Base-by-base conservation (phyloP, 2,113 vertebrate species). In the Montifringilla adamsi region DNA sequence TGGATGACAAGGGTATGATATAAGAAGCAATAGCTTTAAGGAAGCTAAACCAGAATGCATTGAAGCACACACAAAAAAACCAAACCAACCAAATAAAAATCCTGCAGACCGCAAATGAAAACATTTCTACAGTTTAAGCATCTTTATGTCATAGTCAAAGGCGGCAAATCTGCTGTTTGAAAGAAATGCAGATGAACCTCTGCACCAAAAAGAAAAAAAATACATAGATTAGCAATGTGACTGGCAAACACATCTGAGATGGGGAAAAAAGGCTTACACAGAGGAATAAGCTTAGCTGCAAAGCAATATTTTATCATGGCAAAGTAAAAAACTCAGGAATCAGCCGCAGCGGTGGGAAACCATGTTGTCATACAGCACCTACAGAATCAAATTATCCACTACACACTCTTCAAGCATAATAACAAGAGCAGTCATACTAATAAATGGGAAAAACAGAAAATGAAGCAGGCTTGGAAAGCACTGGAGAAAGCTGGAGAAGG, bases 191-290 rank as follows among this genome's bases (percentile, higher is more conserved):
- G 95, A 97, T 98, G 97, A 98, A 96, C 95, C 89, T 97, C 97
- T 97, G 94, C 95, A 94, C 93, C 97, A 73, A 96, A 97, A 97
- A 91, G 72, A 97, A 95, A 96, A 94, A 97, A 97, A 97, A 97
- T 96, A 97, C 94, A 98, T 76, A 97, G 96, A 98, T 96, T 97
- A 98, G 98, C 98, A 98, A 99, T 98, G 98, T 98, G 98, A 98
- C 98, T 98, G 98, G 98, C 98, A 99, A 98, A 98, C 98, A 98
- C 97, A 97, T 98, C 97, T 94, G 97, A 97, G 97, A 98, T 98
- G 97, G 97, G 93, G 93, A 68, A 66, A 90, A 97, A 98, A 97
- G 97, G 95, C 92, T 97, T 95, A 98, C 92, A 96, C 94, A 96
- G 97, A 95, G 74, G 96, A 93, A 96, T 97, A 97, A 97, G 98